Base-by-base conservation (phyloP, 2,888 invertebrate genomes). In the Dilophus febrilis region DNA sequence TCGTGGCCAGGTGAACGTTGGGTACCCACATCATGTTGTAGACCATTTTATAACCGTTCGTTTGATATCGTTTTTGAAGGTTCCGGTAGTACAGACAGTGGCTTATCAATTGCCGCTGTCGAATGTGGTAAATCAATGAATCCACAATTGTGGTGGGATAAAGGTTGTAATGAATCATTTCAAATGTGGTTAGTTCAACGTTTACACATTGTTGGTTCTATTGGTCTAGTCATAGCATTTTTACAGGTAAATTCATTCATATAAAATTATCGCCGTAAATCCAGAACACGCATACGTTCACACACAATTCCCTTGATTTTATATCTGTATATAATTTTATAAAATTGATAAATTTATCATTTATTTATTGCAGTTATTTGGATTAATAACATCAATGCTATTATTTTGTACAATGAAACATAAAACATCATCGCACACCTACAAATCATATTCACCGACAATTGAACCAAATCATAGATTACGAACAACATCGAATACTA, bases 11-110 rank as follows among this genome's bases (percentile, higher is more conserved):
- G 68, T 37, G 68, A 77, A 51, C 68, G 72, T 44, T 73, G 73
- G 59, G 85, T 86, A 7, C 85, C 85, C 1, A 74, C 76, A 51
- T 79, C 83, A 1, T 86, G 86, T 54, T 86, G 86, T 58, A 58
- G 70, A 19, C 67, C 68, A 2, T 42, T 54, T 3, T 60, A 56
- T 45, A 57, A 64, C 38, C 49, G 50, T 40, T 52, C 56, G 6
- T 64, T 64, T 45, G 22, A 22, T 22, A 22, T 22, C 5, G 52
- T 59, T 35, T 56, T 57, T 16, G 59, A 59, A 48, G 70, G 70
- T 7, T 60, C 62, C 2, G 61, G 62, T 8, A 58, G 61, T 45
- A 43, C 57, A 39, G 58, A 52, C 3, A 16, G 16, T 26, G 49
- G 59, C 34, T 22, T 22, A 22, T 6, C 22, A 8, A 6, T 8